Evolutionary conservation across 2,113 vertebrate species (phyloP).

Genomic region (Casuarius casuarius): DNA sequence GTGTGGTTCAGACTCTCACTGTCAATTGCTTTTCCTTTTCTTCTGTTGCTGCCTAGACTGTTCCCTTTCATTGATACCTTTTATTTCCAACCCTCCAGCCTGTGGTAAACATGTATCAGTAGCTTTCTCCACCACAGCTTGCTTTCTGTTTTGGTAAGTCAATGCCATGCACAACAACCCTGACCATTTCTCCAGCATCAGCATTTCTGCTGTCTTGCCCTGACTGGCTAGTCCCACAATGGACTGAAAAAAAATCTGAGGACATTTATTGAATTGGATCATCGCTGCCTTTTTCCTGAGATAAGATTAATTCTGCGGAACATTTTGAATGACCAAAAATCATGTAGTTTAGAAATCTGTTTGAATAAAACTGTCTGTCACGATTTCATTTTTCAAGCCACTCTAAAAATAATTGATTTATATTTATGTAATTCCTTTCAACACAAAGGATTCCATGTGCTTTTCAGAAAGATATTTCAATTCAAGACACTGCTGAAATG

Average conservation of each 20-base stretch:
- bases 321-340: not conserved
- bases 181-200: not conserved
- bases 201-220: not conserved
- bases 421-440: conserved; percentile 4
- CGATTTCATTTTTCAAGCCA: conserved; percentile 14
- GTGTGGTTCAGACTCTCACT: not conserved
- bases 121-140: not conserved
- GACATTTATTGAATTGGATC: not conserved
- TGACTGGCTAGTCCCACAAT: not conserved
- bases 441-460: not conserved
- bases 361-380: not conserved
- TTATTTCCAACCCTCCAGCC: not conserved
- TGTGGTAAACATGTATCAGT: not conserved
- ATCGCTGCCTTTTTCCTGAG: not conserved
- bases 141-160: not conserved
- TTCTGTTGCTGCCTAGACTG: not conserved
- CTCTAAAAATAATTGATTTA: not conserved
- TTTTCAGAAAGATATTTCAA: not conserved
- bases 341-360: not conserved
- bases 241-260: not conserved
- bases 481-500: conserved; percentile 6
- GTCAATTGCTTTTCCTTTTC: not conserved
- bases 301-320: not conserved
- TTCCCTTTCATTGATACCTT: conserved; percentile 25
- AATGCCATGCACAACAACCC: not conserved